Evolutionary conservation across 2,113 vertebrate genomes (phyloP), one percentile per base, ranked within the genome.

Genomic region (Nothocercus nigrocapillus): DNA sequence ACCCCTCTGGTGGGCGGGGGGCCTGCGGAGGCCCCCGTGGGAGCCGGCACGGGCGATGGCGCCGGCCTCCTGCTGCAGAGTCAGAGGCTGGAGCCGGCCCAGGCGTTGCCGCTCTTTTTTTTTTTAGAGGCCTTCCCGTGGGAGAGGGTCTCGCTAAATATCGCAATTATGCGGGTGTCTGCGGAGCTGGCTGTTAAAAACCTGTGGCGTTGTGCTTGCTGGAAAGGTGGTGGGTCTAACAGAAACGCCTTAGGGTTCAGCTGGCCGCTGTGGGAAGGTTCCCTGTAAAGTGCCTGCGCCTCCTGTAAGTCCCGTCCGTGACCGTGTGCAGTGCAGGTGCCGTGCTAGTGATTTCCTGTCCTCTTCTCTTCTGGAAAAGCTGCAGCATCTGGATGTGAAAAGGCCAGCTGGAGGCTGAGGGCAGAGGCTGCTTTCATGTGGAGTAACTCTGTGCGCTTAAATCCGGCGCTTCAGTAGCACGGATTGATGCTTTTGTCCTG

Each of bases 361-460:
- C 1, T 2, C 8, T 72, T 1, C 54, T 58, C 30, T 36, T 74
- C 64, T 49, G 54, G 28, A 72, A 62, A 67, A 78, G 32, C 16
- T 19, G 4, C 9, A 11, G 1, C 42, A 14, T 76, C 72, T 77
- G 5, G 6, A 7, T 77, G 13, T 70, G 30, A 34, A 85, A 88
- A 66, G 56, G 17, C 20, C 28, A 19, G 5, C 4, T 70, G 7
- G 9, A 78, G 14, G 28, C 40, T 67, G 51, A 85, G 9, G 21
- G 81, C 5, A 5, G 11, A 66, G 62, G 18, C 0, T 0, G 2
- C n/a, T 38, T 77, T 82, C 2, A 36, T 75, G 28, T 32, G 14
- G 62, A 82, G 58, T 53, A 76, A 8, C 8, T 78, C 14, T 85
- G 88, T 80, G 9, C n/a, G 61, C 18, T 47, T 17, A 73, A 59